These are phyloP conservation scores for Chaenogobius annularis DNA, from an alignment of 2,113 vertebrate species.

Conservation along the genomic window DNA sequence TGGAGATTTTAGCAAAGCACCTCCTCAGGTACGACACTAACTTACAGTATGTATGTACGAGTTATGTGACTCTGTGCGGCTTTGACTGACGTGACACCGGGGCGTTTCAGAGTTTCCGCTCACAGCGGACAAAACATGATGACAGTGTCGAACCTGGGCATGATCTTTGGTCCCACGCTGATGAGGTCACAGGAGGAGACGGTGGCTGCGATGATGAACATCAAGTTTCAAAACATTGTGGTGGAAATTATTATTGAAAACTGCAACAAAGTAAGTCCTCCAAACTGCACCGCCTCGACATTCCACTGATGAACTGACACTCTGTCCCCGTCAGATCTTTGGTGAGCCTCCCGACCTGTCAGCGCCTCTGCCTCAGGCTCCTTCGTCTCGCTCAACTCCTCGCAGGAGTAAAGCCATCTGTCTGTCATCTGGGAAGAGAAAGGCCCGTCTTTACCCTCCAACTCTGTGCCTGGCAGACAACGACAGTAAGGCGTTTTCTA, in stretches of 20 bases:
- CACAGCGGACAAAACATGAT: constrained; percentile 95
- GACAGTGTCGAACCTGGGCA: constrained; percentile 96
- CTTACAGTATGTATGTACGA: neutral
- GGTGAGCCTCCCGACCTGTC: constrained; percentile 89
- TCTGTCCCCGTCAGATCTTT: constrained; percentile 82
- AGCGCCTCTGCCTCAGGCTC: constrained; percentile 87
- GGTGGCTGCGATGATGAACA: constrained; percentile 99
- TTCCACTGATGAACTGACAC: neutral
- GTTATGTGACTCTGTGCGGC: neutral
- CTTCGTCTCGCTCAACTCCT: constrained; percentile 83
- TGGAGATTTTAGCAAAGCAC: constrained; percentile 93
- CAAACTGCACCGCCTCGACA: neutral
- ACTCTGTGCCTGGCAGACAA: constrained; percentile 90
- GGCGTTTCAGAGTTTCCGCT: constrained; percentile 86
- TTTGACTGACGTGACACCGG: too few relatives aligned
- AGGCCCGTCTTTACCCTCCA: constrained; percentile 86
- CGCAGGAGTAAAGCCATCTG: constrained; percentile 91
- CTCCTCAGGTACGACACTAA: constrained; percentile 82
- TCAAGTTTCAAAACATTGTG: constrained; percentile 98
- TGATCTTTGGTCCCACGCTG: constrained; percentile 95
- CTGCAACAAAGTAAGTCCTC: constrained; percentile 85
- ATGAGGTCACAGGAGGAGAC: constrained; percentile 98
- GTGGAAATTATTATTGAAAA: constrained; percentile 98
- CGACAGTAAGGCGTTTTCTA: constrained; percentile 83
- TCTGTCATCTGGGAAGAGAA: constrained; percentile 90